Base-by-base conservation (phyloP, 2,888 invertebrate genomes). In the Dione juno region DNA sequence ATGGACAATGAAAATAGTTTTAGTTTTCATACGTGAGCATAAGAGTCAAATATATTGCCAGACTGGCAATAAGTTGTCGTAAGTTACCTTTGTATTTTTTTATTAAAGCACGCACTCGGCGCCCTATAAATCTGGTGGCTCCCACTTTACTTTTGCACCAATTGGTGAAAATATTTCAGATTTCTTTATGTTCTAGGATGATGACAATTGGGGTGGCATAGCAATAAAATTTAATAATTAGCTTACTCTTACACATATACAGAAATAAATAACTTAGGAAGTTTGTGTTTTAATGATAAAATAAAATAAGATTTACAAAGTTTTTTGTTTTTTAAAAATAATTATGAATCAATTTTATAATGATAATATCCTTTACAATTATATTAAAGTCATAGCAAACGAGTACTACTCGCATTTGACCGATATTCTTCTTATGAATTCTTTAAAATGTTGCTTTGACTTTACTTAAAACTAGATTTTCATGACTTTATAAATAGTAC, bases 1-100 rank as follows among this genome's bases (percentile, higher is more conserved):
- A 79, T 81, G 78, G 80, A 80, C 83, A 79, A 82, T 84, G 84
- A 84, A 88, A 88, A 85, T 84, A 84, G 80, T 80, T 78, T 77
- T 77, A 84, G 86, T 87, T 87, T 54, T 87, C 86, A 86, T 86
- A 86, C 81, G 84, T 81, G 84, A 84, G 84, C 84, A 85, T 84
- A 85, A 84, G 84, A 83, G 80, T 80, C 84, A 82, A 86, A 88
- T 86, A 89, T 89, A 88, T 87, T 85, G 86, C 83, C 82, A 84
- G 84, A 80, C 76, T 78, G 74, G 90, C 86, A 88, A 90, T 92
- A 92, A 92, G 85, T 89, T 90, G 88, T 89, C 84, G 84, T 80
- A 88, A 90, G 89, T 91, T 90, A 92, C 92, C 90, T 90, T 87
- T 87, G 86, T 86, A 87, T 91, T 90, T 90, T 28, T 91, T 90